A percentile compares a stretch with the other conserved stretches of the same genome.
phyloP scores from a whole-genome alignment of 2,888 invertebrate species.

The Ctenicera cuprea region DNA sequence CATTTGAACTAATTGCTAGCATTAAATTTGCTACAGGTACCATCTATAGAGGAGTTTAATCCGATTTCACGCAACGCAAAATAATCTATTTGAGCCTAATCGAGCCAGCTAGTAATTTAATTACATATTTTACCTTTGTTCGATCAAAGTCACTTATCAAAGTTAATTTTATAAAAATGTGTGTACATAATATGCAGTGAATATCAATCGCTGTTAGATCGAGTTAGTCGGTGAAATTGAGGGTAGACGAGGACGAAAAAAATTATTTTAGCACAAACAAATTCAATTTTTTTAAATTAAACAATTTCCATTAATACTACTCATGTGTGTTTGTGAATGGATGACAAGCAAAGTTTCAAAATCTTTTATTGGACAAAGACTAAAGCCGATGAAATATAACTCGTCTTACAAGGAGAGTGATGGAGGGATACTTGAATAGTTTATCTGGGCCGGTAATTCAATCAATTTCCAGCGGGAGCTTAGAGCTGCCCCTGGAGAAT shows the following conservation, averaged over 20 bases:
- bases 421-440: constrained; percentile 53
- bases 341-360: constrained; percentile 1
- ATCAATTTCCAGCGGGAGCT: constrained; percentile 54
- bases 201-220: not conserved
- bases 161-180: not conserved
- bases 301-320: not conserved
- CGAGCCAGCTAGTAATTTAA: constrained; percentile 9
- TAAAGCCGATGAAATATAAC: constrained; percentile 47
- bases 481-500: constrained; percentile 46
- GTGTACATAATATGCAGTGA: not conserved
- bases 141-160: constrained; percentile 12
- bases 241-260: not conserved
- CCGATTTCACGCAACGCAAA: constrained; percentile 26
- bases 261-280: too few relatives aligned
- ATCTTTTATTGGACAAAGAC: constrained; percentile 10
- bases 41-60: constrained; percentile 24
- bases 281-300: too few relatives aligned
- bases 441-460: constrained; percentile 55
- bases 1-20: constrained; percentile 21
- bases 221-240: not conserved
- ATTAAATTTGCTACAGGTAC: constrained; percentile 22
- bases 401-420: constrained; percentile 50
- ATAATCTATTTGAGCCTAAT: constrained; percentile 18
- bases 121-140: constrained; percentile 22
- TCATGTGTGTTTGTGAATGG: not conserved